Evolutionary conservation across 1,140 invertebrate genomes (phyloP).

Genomic region (Caerostris extrusa): DNA sequence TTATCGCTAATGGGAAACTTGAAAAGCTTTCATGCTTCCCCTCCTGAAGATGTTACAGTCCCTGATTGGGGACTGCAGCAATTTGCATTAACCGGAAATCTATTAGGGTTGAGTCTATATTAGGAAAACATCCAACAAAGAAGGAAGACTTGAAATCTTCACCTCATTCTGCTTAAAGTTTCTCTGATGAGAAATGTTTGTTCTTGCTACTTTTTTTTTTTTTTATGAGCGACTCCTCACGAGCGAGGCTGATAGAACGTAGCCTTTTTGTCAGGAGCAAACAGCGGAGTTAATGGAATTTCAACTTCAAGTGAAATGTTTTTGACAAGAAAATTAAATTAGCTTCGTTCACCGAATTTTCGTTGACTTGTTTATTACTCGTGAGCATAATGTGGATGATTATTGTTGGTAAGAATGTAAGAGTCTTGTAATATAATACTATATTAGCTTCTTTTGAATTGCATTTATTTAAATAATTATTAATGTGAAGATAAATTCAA

Average conservation of each 20-base stretch:
- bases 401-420: background rate
- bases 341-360: background rate
- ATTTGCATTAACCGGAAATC: constrained; percentile 52
- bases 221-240: background rate
- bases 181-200: background rate
- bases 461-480: background rate
- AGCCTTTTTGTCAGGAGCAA: background rate
- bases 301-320: background rate
- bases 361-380: background rate
- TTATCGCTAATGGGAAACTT: constrained; percentile 17
- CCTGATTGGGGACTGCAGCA: background rate
- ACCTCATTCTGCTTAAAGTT: background rate
- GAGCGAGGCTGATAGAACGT: background rate
- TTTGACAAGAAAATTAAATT: constrained; percentile 3
- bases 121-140: background rate
- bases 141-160: background rate
- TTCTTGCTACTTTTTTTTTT: background rate
- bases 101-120: constrained; percentile 23
- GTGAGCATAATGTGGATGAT: background rate
- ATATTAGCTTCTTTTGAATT: background rate
- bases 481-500: no score
- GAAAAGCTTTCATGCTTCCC: constrained; percentile 38
- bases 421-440: background rate
- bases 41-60: background rate
- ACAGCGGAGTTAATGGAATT: background rate